Evolutionary conservation across 64 coral and sea anemone genomes (phyloP).

Genomic region (Dendronephthya gigantea): DNA sequence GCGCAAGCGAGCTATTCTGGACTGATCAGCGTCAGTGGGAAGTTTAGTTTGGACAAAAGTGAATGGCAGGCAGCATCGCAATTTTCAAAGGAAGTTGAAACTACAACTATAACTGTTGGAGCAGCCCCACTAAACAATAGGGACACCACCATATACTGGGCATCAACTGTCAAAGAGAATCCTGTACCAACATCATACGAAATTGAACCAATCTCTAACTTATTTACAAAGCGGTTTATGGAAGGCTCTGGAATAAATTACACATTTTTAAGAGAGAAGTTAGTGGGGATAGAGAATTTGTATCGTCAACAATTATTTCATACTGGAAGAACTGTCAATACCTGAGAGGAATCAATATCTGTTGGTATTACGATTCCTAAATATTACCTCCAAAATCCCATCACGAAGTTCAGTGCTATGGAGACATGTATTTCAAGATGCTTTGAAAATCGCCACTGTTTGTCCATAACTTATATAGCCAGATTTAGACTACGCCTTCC

Average conservation of each 20-base stretch:
- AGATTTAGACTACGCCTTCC: too few relatives aligned
- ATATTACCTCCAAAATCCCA: too few relatives aligned
- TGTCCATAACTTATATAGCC: too few relatives aligned
- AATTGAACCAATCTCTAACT: neutral
- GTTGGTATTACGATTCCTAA: too few relatives aligned
- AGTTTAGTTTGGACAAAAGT: slow-evolving; percentile 21
- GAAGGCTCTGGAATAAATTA: neutral
- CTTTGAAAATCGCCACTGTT: too few relatives aligned
- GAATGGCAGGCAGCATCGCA: neutral
- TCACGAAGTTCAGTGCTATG: too few relatives aligned
- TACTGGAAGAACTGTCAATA: too few relatives aligned
- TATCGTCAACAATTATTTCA: too few relatives aligned
- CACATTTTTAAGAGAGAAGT: neutral
- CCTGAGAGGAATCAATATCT: too few relatives aligned
- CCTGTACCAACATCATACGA: slow-evolving; percentile 23
- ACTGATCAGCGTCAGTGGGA: neutral
- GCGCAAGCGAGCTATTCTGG: slow-evolving; percentile 42
- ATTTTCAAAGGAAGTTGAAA: slow-evolving; percentile 34
- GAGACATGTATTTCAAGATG: too few relatives aligned
- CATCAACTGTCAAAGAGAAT: slow-evolving; percentile 33
- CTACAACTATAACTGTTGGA: slow-evolving; percentile 30
- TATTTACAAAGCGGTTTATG: neutral
- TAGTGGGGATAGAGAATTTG: neutral
- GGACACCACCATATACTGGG: slow-evolving; percentile 30
- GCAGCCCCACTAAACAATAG: slow-evolving; percentile 24